These are phyloP conservation scores for Brenthis hecate DNA, from an alignment of 2,888 invertebrate genomes.

Conservation along the genomic window DNA sequence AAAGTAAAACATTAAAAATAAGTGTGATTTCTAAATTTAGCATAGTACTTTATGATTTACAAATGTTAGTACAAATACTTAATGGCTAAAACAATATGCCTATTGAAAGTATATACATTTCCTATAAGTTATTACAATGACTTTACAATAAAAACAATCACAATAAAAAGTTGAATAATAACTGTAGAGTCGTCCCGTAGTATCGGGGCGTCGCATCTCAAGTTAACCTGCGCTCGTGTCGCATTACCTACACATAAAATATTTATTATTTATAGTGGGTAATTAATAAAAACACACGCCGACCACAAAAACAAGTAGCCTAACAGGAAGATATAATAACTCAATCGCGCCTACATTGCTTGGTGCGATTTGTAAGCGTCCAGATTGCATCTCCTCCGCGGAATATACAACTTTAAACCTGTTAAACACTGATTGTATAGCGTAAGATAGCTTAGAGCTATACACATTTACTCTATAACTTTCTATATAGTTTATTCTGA, in stretches of 20 bases:
- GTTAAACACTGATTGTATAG: slow-evolving; percentile 22
- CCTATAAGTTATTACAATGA: slow-evolving; percentile 24
- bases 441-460: not conserved
- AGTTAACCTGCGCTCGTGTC: slow-evolving; percentile 67
- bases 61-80: not conserved
- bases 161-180: slow-evolving; percentile 77
- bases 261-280: slow-evolving; percentile 80
- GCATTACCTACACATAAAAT: slow-evolving; percentile 77
- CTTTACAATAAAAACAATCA: slow-evolving; percentile 52
- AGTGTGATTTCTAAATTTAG: no score
- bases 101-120: slow-evolving; percentile 21
- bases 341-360: slow-evolving; percentile 75
- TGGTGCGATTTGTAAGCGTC: slow-evolving; percentile 78
- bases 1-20: no score
- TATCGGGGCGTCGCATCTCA: slow-evolving; percentile 70
- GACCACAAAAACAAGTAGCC: slow-evolving; percentile 80
- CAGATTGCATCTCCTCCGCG: slow-evolving; percentile 74
- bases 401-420: slow-evolving; percentile 54
- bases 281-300: slow-evolving; percentile 81
- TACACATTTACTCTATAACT: not conserved
- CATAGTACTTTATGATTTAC: not conserved
- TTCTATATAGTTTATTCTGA: not conserved
- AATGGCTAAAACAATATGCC: slow-evolving; percentile 19
- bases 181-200: slow-evolving; percentile 59
- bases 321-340: slow-evolving; percentile 82